Evolutionary conservation across 2,113 vertebrate species (phyloP).

Genomic region (Spea multiplicata): DNA sequence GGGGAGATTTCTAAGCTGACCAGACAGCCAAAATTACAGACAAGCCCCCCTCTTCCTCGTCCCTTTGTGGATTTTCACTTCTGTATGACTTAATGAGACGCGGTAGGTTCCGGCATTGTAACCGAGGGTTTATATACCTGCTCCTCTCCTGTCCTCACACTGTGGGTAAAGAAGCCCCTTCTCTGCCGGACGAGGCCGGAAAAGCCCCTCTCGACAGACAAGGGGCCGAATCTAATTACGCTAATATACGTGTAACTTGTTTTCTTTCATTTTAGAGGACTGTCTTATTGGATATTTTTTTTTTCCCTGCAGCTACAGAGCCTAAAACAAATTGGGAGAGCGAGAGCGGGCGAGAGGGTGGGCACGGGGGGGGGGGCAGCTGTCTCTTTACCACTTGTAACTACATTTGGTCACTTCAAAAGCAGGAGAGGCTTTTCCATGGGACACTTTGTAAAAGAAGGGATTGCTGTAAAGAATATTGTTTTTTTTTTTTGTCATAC

Average conservation of each 20-base stretch:
- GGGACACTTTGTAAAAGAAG: slow-evolving; percentile 22
- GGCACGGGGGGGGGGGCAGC: not conserved
- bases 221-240: slow-evolving; percentile 33
- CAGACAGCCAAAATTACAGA: slow-evolving; percentile 20
- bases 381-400: slow-evolving; percentile 36
- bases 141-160: slow-evolving; percentile 27
- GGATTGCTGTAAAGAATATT: slow-evolving; percentile 29
- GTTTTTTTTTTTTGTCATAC: not conserved
- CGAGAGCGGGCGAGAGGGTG: not conserved
- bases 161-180: not conserved
- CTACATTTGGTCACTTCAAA: slow-evolving; percentile 15
- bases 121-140: slow-evolving; percentile 1
- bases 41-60: not conserved
- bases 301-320: slow-evolving; percentile 38
- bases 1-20: not conserved
- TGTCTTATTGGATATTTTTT: slow-evolving; percentile 27
- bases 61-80: not conserved
- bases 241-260: slow-evolving; percentile 32
- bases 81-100: not conserved
- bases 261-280: slow-evolving; percentile 35
- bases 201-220: slow-evolving; percentile 23
- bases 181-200: slow-evolving; percentile 11
- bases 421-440: not conserved
- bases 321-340: slow-evolving; percentile 36
- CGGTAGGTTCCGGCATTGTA: slow-evolving; percentile 4